Evolutionary conservation across 2,113 vertebrate genomes (phyloP).

Genomic region (Anguilla japonica): DNA sequence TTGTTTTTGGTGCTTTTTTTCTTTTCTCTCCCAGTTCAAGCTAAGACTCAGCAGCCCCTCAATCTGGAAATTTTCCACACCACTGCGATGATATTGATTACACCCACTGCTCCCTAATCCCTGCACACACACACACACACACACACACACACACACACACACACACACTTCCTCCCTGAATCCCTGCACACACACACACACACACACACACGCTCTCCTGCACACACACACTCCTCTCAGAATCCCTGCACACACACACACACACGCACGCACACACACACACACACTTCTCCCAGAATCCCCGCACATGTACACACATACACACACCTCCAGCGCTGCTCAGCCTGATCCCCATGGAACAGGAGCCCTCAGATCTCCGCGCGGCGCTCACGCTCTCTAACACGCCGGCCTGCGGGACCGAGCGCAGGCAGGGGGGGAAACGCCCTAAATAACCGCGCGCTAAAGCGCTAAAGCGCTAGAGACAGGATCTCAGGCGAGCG

Average conservation of each 20-base stretch:
- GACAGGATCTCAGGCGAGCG: not conserved
- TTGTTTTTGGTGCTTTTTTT: not conserved
- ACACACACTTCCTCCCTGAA: not conserved
- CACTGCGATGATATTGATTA: conserved; percentile 39
- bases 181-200: no score
- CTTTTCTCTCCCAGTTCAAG: not conserved
- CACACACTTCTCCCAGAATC: not conserved
- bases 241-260: no score
- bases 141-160: no score
- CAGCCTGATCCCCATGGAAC: conserved; percentile 22
- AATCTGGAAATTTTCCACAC: conserved; percentile 33
- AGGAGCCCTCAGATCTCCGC: not conserved
- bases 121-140: not conserved
- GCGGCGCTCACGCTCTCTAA: not conserved
- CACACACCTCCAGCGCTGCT: conserved; percentile 20
- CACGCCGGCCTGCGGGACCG: no score
- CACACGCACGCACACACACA: no score
- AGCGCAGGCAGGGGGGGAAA: not conserved
- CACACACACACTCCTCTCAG: no score
- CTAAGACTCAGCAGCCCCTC: not conserved
- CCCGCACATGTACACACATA: not conserved
- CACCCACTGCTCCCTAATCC: not conserved
- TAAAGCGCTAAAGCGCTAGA: not conserved
- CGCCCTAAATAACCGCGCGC: no score
- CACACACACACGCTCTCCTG: no score